phyloP scores from a whole-genome alignment of 2,797 vertebrate genomes.

The Petrocephalus sullivani region DNA sequence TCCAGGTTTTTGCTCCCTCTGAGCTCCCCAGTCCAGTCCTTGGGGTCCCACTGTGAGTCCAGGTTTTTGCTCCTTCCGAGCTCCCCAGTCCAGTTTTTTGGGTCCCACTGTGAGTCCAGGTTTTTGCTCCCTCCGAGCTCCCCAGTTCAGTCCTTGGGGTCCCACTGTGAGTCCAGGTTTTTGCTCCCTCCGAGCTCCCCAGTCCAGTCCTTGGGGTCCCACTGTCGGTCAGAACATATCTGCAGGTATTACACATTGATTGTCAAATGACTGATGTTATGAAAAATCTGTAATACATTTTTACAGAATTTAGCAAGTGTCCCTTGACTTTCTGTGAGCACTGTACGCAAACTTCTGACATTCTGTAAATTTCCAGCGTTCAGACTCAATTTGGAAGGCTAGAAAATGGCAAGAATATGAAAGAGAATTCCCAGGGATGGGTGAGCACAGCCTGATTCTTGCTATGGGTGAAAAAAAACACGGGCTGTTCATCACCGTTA shows the following conservation, averaged over 20 bases:
- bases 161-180: no score
- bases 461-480: neutral
- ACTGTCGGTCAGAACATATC: neutral
- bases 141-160: no score
- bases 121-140: no score
- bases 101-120: no score
- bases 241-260: neutral
- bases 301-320: neutral
- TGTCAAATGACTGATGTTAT: neutral
- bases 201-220: neutral
- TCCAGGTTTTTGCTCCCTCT: no score
- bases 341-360: neutral
- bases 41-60: no score
- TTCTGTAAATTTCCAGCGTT: neutral
- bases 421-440: neutral
- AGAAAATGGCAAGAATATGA: neutral
- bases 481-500: neutral
- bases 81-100: no score
- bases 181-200: neutral
- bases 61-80: no score
- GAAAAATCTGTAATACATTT: neutral
- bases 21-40: no score
- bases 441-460: neutral
- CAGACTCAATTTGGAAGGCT: neutral
- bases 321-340: neutral